Percentiles rank a stretch among this genome's conserved stretches.
Evolutionary conservation across 2,113 vertebrate genomes (phyloP).

Genomic region (Archocentrus centrarchus): DNA sequence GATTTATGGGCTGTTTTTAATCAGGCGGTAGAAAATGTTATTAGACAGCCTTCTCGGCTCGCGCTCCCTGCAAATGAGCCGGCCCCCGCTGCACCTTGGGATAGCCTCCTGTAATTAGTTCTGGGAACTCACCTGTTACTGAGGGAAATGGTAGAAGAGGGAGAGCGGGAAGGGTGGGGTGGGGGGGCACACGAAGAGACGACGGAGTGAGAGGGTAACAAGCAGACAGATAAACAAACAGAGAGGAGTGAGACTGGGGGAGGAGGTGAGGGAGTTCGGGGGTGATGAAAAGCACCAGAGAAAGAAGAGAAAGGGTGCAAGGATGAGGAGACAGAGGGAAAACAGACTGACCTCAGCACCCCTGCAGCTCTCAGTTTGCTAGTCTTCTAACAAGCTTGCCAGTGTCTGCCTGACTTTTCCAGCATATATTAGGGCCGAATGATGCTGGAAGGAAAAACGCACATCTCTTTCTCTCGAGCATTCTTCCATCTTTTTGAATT

Average conservation of each 20-base stretch:
- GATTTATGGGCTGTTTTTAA: constrained; percentile 79
- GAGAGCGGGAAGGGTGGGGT: background rate
- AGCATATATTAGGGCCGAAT: background rate
- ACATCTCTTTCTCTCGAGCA: background rate
- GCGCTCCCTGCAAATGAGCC: constrained; percentile 65
- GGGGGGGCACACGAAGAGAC: background rate
- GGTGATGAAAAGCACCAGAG: constrained; percentile 23
- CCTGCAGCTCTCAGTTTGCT: background rate
- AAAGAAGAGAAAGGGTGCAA: constrained; percentile 1
- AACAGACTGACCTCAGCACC: constrained; percentile 31
- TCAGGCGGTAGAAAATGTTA: constrained; percentile 73
- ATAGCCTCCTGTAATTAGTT: constrained; percentile 76
- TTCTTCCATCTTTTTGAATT: background rate
- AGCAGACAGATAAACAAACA: constrained; percentile 58
- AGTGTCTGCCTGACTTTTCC: constrained; percentile 8
- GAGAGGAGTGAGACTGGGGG: background rate
- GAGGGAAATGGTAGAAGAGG: constrained; percentile 33
- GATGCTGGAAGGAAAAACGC: background rate
- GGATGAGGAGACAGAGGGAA: background rate
- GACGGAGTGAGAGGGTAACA: constrained; percentile 38
- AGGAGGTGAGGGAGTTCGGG: constrained; percentile 6
- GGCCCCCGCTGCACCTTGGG: constrained; percentile 66
- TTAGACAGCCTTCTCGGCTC: constrained; percentile 65
- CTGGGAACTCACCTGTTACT: constrained; percentile 76
- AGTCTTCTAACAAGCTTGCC: constrained; percentile 38